phyloP scores from a whole-genome alignment of 2,888 invertebrate genomes.

The Xestobium rufovillosum region DNA sequence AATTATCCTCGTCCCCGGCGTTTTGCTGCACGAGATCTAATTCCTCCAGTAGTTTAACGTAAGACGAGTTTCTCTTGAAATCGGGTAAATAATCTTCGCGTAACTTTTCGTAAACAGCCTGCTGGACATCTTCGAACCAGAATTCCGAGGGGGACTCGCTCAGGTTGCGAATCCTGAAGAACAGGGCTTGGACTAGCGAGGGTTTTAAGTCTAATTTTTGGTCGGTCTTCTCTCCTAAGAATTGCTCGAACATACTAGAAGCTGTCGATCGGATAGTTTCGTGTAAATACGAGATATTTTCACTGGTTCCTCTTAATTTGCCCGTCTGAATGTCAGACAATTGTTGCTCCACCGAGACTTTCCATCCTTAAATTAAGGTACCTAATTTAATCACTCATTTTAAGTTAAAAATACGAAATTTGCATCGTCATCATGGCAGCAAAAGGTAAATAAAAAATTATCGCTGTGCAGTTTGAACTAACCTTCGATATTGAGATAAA shows the following conservation, averaged over 20 bases:
- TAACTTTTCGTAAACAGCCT: conserved; percentile 55
- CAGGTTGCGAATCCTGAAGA: conserved; percentile 50
- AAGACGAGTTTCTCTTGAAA: conserved; percentile 59
- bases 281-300: conserved; percentile 37
- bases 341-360: conserved; percentile 64
- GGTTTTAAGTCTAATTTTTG: conserved; percentile 58
- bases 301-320: conserved; percentile 40
- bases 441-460: conserved; percentile 5
- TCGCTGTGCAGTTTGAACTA: conserved; percentile 14
- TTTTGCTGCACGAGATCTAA: conserved; percentile 59
- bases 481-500: conserved; percentile 72
- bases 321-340: conserved; percentile 50
- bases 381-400: conserved; percentile 2
- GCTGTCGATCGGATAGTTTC: conserved; percentile 57
- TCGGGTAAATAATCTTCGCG: conserved; percentile 56
- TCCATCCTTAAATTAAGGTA: conserved; percentile 46
- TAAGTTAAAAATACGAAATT: no score
- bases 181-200: conserved; percentile 51
- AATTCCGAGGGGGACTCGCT: conserved; percentile 57
- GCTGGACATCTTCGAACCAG: conserved; percentile 82
- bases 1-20: conserved; percentile 50
- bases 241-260: conserved; percentile 66
- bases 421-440: not conserved
- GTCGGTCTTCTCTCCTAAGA: conserved; percentile 63
- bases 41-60: conserved; percentile 64